Evolutionary conservation across 2,113 vertebrate species (phyloP), one percentile per base, ranked within the genome.

Genomic region (Lepus europaeus): DNA sequence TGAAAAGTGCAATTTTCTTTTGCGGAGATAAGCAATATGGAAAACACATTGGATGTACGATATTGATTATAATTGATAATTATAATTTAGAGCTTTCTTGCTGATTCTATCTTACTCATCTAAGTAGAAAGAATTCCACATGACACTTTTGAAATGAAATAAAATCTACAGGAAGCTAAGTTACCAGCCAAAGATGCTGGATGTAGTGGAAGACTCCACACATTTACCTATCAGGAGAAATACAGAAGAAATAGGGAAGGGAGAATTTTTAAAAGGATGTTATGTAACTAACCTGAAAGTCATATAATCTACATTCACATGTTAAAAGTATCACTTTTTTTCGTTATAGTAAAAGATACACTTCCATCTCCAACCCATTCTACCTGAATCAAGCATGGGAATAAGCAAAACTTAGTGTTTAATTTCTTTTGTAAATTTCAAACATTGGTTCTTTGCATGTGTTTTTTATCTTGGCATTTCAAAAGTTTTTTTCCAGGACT

Each of bases 1-100:
- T 95, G 77, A 59, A 95, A 89, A 96, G 82, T 87, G 4, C 70
- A 94, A 95, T 94, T 91, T 87, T 90, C 59, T 94, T 96, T 93
- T 76, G 86, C 91, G 66, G 78, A 95, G 81, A 93, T 93, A 93
- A 95, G 36, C 85, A 95, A 59, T 82, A 79, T 85, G 74, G 72
- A 92, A 97, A 96, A 86, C 19, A 90, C 16, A 90, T 64, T 8
- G 5, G 73, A 70, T 53, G 63, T 83, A 83, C 33, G 39, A 31
- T 66, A 92, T 2, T 90, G 79, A 90, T 92, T 92, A 72, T 80
- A 92, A 93, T 77, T 89, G 83, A 90, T 96, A 66, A 96, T 79
- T 84, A 70, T 12, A 68, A 86, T 63, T 49, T 93, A 72, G 70
- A 88, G 63, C 36, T 86, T 94, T 94, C 72, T 89, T n/a, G 78